These are phyloP conservation scores for Chrysemys picta DNA, from an alignment of 2,113 vertebrate genomes.

Conservation along the genomic window DNA sequence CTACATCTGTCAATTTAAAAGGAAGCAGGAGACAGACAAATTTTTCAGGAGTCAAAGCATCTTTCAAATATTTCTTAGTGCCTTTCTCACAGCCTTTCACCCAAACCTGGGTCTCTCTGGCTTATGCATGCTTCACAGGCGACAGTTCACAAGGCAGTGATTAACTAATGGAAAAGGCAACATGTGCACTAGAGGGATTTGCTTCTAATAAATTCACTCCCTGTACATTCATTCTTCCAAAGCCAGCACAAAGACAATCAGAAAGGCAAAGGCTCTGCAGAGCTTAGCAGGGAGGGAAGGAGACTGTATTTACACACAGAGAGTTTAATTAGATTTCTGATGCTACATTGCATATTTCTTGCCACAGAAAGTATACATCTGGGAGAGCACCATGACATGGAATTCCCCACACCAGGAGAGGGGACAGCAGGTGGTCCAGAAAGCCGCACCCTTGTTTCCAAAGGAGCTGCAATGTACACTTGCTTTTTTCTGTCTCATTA, in stretches of 20 bases:
- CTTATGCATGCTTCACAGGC: constrained; percentile 20
- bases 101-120: background rate
- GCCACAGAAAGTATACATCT: constrained; percentile 46
- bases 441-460: background rate
- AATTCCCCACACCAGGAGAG: background rate
- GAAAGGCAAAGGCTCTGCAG: constrained; percentile 68
- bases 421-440: background rate
- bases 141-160: constrained; percentile 48
- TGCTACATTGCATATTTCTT: constrained; percentile 48
- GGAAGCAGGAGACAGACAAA: background rate
- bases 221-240: constrained; percentile 61
- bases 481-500: background rate
- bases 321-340: constrained; percentile 69
- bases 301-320: constrained; percentile 56
- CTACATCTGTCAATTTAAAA: constrained; percentile 23
- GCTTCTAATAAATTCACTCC: constrained; percentile 64
- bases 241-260: constrained; percentile 69
- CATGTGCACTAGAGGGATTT: constrained; percentile 53
- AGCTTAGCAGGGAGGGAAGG: constrained; percentile 72
- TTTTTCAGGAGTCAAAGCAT: background rate
- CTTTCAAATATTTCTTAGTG: background rate
- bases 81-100: background rate
- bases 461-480: background rate
- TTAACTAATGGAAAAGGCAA: constrained; percentile 34
- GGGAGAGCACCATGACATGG: constrained; percentile 22